Evolutionary conservation across 2,888 invertebrate species (phyloP).

Genomic region (Allacma fusca): DNA sequence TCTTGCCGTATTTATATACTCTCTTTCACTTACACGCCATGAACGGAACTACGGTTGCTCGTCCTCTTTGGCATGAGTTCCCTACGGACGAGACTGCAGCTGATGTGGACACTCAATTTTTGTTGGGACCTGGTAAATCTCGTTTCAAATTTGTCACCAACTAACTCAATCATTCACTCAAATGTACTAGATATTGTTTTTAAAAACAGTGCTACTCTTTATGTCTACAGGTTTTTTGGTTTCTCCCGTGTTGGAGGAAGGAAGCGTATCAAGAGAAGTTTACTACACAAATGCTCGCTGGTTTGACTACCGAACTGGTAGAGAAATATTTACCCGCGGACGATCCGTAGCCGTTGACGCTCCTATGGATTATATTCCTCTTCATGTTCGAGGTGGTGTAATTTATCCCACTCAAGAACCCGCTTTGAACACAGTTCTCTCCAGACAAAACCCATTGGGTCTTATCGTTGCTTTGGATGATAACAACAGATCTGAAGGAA

Average conservation of each 20-base stretch:
- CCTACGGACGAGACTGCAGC: conserved; percentile 71
- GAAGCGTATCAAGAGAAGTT: conserved; percentile 65
- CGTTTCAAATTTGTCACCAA: not conserved
- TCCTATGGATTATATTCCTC: conserved; percentile 72
- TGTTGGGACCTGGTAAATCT: conserved; percentile 73
- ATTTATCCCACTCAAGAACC: conserved; percentile 75
- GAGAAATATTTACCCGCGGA: conserved; percentile 64
- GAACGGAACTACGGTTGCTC: conserved; percentile 76
- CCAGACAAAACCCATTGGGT: conserved; percentile 72
- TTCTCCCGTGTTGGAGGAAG: conserved; percentile 73
- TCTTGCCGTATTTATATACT: conserved; percentile 80
- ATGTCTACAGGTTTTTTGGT: conserved; percentile 70
- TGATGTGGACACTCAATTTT: conserved; percentile 77
- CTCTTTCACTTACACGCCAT: conserved; percentile 70
- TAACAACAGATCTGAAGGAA: conserved; percentile 69
- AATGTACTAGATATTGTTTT: no score
- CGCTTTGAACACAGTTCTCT: conserved; percentile 69
- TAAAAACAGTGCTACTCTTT: no score
- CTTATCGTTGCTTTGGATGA: conserved; percentile 72
- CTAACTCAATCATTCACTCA: not conserved
- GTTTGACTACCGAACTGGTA: conserved; percentile 70
- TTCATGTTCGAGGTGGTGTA: conserved; percentile 74
- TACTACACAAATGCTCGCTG: conserved; percentile 74
- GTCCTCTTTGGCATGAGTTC: conserved; percentile 72
- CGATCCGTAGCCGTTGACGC: conserved; percentile 68